Base-by-base conservation (phyloP, 2,888 invertebrate species). In the Chrysopilus asiliformis region DNA sequence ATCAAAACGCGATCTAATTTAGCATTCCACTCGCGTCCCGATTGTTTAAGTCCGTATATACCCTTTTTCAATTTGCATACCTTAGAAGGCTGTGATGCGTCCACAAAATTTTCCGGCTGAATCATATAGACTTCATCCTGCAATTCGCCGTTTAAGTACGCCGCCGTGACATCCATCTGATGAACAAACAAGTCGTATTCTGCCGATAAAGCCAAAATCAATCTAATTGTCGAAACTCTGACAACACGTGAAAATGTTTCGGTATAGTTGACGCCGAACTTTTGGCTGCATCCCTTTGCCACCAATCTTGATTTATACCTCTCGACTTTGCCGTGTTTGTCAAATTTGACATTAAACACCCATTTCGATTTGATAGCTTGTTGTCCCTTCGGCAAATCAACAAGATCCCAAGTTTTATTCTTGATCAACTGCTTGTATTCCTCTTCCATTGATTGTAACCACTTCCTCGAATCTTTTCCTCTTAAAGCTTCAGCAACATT, bases 181-280 rank as follows among this genome's bases (percentile, higher is more conserved):
- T 37, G 41, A 14, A 39, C 8, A 17, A 37, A 10, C 18, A 44
- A 20, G 5, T 27, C 35, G 19, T 38, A 32, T 32, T 43, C 41
- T 2, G 34, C 43, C 5, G 41, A 41, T 13, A 44, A 5, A 8
- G 45, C 43, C 2, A 43, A 22, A 2, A 44, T 10, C 36, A 40
- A 32, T 34, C 44, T 24, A 4, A 47, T 40, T 2, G 44, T 41
- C 9, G 26, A 29, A 7, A 37, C 38, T 4, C 45, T 30, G 4
- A 37, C 43, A 12, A 47, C 43, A 7, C 45, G 45, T 9, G 46
- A 35, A 34, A 42, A 46, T 2, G 42, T 45, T 28, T 46, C 46
- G 3, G 37, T 34, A 15, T 43, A 46, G 32, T 45, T 43, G 1
- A 45, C 18, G n/a, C 44, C 45, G 17, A 40, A 43, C 4, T 22